Conservation (phyloP, 2,888 invertebrate species). For the Stomorhina lunata region DNA sequence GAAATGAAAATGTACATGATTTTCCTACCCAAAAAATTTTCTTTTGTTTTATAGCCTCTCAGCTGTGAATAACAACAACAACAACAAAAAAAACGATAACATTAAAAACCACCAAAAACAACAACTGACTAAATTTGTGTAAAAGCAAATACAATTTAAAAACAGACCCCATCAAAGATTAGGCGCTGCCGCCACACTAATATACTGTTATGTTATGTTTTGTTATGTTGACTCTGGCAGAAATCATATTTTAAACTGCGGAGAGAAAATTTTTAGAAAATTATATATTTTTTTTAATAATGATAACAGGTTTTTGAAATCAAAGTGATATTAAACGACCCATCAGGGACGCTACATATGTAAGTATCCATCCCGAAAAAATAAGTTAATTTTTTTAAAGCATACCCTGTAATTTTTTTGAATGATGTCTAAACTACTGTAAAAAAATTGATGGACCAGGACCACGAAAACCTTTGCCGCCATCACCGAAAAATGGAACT, state of each 20-base stretch:
- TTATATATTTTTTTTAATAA: background rate
- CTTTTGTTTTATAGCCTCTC: slow-evolving; percentile 35
- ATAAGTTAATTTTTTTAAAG: too few relatives aligned
- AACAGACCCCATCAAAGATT: background rate
- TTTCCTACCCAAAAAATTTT: background rate
- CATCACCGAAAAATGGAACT: too few relatives aligned
- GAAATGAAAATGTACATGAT: background rate
- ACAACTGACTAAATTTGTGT: background rate
- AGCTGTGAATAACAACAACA: slow-evolving; percentile 41
- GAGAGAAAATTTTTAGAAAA: background rate
- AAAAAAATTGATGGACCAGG: too few relatives aligned
- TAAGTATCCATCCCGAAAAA: too few relatives aligned
- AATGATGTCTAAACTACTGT: too few relatives aligned
- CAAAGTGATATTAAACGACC: background rate
- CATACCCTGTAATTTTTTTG: too few relatives aligned
- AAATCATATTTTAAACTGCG: too few relatives aligned
- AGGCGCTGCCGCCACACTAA: background rate
- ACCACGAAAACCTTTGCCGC: too few relatives aligned
- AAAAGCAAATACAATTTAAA: too few relatives aligned
- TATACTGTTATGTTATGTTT: too few relatives aligned
- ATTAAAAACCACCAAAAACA: slow-evolving; percentile 25
- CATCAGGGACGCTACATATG: too few relatives aligned
- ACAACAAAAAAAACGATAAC: background rate
- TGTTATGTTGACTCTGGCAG: too few relatives aligned
- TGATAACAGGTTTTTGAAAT: background rate